Conservation (phyloP, 2,888 invertebrate genomes). For the Merodon equestris region DNA sequence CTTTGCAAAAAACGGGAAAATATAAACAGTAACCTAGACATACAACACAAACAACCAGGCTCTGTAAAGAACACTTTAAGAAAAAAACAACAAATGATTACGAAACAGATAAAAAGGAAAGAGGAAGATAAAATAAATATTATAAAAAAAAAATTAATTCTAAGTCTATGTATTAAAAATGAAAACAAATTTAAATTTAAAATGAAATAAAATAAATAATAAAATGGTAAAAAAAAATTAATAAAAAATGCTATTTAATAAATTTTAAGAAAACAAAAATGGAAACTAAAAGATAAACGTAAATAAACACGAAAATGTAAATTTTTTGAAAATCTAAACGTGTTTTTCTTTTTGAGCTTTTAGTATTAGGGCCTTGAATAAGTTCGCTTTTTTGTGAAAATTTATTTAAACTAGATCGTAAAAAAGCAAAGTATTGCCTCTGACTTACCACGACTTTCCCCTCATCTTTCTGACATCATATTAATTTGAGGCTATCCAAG, state of each 20-base stretch:
- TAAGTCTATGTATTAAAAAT: slow-evolving; percentile 58
- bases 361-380: neutral
- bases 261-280: slow-evolving; percentile 54
- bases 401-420: no score
- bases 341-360: slow-evolving; percentile 39
- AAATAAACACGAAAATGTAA: slow-evolving; percentile 66
- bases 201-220: slow-evolving; percentile 16
- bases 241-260: slow-evolving; percentile 59
- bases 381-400: no score
- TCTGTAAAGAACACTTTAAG: slow-evolving; percentile 40
- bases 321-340: slow-evolving; percentile 61
- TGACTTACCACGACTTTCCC: no score
- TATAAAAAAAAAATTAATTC: slow-evolving; percentile 38
- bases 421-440: no score
- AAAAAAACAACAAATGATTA: slow-evolving; percentile 36
- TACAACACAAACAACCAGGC: slow-evolving; percentile 37
- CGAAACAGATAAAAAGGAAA: slow-evolving; percentile 42
- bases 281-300: slow-evolving; percentile 55
- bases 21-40: no score
- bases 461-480: no score
- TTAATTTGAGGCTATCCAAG: no score
- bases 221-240: slow-evolving; percentile 28
- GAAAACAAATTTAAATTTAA: slow-evolving; percentile 34
- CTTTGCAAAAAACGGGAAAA: slow-evolving; percentile 37
- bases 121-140: slow-evolving; percentile 39